Percentiles rank a stretch among this genome's conserved stretches.
Conservation (phyloP, 2,113 vertebrate genomes). For the Grammomys surdaster region DNA sequence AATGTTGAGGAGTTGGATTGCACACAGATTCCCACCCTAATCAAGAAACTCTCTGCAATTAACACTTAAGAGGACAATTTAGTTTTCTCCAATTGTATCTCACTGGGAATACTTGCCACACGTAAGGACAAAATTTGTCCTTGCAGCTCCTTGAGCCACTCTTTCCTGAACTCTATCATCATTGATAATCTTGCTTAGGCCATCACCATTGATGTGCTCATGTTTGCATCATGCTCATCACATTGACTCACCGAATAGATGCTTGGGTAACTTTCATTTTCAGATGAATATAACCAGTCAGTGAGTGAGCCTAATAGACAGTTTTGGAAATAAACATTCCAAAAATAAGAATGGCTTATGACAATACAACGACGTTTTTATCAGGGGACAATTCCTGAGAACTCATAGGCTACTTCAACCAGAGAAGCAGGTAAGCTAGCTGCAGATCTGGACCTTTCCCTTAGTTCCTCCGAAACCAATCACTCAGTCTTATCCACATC, state of each 20-base stretch:
- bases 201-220: not conserved
- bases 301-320: slow-evolving; percentile 26
- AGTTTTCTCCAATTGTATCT: not conserved
- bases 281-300: slow-evolving; percentile 35
- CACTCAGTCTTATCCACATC: not conserved
- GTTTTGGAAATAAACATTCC: not conserved
- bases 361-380: not conserved
- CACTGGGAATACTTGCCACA: not conserved
- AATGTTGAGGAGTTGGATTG: not conserved
- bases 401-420: not conserved
- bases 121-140: not conserved
- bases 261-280: slow-evolving; percentile 21
- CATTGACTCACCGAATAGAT: slow-evolving; percentile 10
- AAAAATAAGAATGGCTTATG: not conserved
- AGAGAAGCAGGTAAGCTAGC: not conserved
- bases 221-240: not conserved
- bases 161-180: not conserved
- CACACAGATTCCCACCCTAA: not conserved
- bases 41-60: not conserved
- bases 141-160: not conserved
- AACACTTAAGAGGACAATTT: not conserved
- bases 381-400: not conserved
- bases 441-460: not conserved
- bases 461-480: not conserved
- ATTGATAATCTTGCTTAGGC: slow-evolving; percentile 29